A percentile compares a stretch with the other conserved stretches of the same genome.
Evolutionary conservation across 2,888 invertebrate genomes (phyloP).

Genomic region (Phyto melanocephala): DNA sequence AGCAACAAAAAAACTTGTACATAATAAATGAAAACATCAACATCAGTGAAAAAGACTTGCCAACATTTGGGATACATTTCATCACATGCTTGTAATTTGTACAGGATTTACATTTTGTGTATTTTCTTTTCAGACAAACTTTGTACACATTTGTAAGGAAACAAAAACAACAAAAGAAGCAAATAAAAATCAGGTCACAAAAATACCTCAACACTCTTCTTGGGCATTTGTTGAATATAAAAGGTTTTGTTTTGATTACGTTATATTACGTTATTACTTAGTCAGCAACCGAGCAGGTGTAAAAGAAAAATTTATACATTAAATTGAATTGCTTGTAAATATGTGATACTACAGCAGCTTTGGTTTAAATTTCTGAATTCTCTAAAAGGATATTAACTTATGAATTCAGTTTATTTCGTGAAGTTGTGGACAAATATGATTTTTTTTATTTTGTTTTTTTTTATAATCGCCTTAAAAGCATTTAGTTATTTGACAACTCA

Average conservation of each 20-base stretch:
- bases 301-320: neutral
- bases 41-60: neutral
- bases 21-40: slow-evolving; percentile 13
- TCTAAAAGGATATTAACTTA: no score
- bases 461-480: no score
- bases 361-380: no score
- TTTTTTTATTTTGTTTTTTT: no score
- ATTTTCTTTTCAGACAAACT: neutral
- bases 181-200: neutral
- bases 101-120: slow-evolving; percentile 3
- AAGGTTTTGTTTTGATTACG: no score
- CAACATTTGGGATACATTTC: neutral
- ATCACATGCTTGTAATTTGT: neutral
- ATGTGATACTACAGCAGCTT: no score
- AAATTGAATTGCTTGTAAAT: no score
- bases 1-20: neutral
- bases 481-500: no score
- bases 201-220: neutral
- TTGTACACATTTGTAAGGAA: no score
- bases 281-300: neutral
- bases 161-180: neutral
- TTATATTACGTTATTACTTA: neutral
- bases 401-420: no score
- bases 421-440: no score
- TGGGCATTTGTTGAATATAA: neutral